A percentile compares a stretch with the other conserved stretches of the same genome.
phyloP scores from a whole-genome alignment of 2,888 invertebrate species.

The Conops quadrifasciatus region DNA sequence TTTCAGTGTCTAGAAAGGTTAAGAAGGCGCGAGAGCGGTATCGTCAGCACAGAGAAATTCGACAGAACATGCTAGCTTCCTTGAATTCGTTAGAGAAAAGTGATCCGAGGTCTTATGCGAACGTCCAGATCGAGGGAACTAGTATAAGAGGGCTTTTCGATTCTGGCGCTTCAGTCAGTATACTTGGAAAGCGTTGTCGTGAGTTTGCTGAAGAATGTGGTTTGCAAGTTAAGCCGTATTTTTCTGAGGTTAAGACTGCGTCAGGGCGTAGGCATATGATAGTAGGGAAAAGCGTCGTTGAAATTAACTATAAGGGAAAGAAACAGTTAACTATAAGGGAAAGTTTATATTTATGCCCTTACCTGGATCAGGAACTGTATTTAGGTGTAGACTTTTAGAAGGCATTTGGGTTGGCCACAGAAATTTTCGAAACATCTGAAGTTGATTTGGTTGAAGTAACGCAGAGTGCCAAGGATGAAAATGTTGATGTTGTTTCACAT shows the following conservation, averaged over 20 bases:
- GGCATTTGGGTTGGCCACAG: neutral
- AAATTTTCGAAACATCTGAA: too few relatives aligned
- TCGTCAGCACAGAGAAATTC: neutral
- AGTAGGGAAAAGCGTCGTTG: neutral
- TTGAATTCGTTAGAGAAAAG: neutral
- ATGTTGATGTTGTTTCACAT: too few relatives aligned
- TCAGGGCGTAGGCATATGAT: neutral
- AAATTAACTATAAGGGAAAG: neutral
- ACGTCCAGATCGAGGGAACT: neutral
- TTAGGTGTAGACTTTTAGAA: slow-evolving; percentile 12
- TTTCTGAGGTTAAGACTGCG: neutral
- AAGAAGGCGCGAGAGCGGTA: neutral
- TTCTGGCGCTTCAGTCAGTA: slow-evolving; percentile 8
- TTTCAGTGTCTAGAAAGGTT: neutral
- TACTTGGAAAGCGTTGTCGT: neutral
- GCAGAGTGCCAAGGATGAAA: too few relatives aligned
- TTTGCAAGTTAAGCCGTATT: neutral
- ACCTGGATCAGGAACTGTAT: neutral
- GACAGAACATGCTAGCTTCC: neutral
- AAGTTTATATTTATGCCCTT: neutral
- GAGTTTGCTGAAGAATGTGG: neutral
- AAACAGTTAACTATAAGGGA: too few relatives aligned
- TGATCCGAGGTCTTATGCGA: neutral
- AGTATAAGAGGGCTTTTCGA: slow-evolving; percentile 7
- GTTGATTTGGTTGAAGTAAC: too few relatives aligned